phyloP scores from a whole-genome alignment of 2,797 vertebrate genomes.

The Heliangelus exortis region DNA sequence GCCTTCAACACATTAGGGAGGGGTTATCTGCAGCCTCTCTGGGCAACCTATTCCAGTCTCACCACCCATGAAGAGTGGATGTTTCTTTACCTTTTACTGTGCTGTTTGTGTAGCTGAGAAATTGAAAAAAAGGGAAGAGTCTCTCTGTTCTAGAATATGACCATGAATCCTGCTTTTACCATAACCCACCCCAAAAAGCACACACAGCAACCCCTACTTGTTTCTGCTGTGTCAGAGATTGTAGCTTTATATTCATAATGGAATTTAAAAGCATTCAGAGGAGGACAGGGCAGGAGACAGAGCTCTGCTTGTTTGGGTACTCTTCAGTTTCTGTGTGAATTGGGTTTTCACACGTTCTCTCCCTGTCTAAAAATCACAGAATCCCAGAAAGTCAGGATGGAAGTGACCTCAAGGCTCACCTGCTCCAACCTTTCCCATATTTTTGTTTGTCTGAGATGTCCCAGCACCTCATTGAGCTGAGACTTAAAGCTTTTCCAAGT shows the following conservation, averaged over 20 bases:
- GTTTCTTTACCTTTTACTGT: not conserved
- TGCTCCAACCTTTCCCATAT: too few relatives aligned
- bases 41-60: too few relatives aligned
- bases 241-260: not conserved
- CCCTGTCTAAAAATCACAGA: not conserved
- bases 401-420: too few relatives aligned
- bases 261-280: not conserved
- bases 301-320: not conserved
- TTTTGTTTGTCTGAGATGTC: too few relatives aligned
- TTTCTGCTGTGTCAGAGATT: not conserved
- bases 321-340: not conserved
- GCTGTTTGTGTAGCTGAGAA: not conserved
- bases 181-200: not conserved
- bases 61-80: too few relatives aligned
- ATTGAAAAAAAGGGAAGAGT: not conserved
- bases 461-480: too few relatives aligned
- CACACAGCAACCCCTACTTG: accelerated
- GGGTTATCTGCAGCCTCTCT: too few relatives aligned
- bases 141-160: not conserved
- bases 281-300: not conserved
- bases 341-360: not conserved
- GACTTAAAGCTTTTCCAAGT: too few relatives aligned
- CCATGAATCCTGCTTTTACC: not conserved
- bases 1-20: too few relatives aligned
- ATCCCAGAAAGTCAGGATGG: too few relatives aligned